These are phyloP conservation scores for Saturnia japonica DNA, from an alignment of 2,888 invertebrate genomes.

Conservation along the genomic window DNA sequence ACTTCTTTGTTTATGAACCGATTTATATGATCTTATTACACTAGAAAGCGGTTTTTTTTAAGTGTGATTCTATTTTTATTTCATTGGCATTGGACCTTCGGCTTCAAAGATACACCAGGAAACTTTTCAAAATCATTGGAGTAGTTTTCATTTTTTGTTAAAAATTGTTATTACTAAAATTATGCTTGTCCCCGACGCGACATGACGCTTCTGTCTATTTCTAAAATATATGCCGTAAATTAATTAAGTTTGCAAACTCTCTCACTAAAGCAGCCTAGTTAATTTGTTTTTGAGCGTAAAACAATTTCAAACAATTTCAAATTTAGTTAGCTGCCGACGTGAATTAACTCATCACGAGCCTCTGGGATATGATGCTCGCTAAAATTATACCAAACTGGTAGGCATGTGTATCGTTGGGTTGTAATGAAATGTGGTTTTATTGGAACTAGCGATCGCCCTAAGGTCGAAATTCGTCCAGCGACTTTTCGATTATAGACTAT, in stretches of 20 bases:
- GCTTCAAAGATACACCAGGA: too few species aligned
- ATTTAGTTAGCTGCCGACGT: slow-evolving; percentile 10
- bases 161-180: background rate
- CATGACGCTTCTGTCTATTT: background rate
- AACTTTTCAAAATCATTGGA: too few species aligned
- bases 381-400: background rate
- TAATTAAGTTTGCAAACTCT: background rate
- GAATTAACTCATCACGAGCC: background rate
- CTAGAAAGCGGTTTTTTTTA: too few species aligned
- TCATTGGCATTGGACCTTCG: too few species aligned
- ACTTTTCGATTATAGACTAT: too few species aligned
- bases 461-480: too few species aligned
- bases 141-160: too few species aligned
- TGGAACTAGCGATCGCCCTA: too few species aligned
- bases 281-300: slow-evolving; percentile 6
- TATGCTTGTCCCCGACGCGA: background rate
- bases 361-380: background rate
- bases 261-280: background rate
- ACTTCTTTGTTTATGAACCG: too few species aligned
- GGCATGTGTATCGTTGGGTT: background rate
- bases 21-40: too few species aligned
- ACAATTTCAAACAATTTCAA: slow-evolving; percentile 9
- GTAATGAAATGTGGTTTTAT: background rate
- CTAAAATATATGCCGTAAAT: background rate
- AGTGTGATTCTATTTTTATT: too few species aligned